Base-by-base conservation (phyloP, 2,113 vertebrate genomes). In the Pelusios castaneus region DNA sequence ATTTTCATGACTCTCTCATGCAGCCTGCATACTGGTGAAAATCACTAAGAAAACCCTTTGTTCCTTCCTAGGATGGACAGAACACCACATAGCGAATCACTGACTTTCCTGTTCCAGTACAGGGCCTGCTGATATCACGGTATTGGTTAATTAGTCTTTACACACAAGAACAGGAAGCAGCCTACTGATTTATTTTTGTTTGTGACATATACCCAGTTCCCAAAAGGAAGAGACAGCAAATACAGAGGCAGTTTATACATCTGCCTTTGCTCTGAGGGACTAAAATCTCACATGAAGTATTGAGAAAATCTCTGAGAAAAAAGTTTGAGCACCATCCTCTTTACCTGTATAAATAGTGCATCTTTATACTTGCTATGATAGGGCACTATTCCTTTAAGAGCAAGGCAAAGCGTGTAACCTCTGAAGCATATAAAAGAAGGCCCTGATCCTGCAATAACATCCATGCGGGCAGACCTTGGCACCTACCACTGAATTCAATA, bases 1-100 rank as follows among this genome's bases (percentile, higher is more conserved):
- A 89, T 92, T 81, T 95, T 95, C 92, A 92, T 91, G 92, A 82
- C 91, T 91, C 41, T 63, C 82, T 86, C 83, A 93, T 80, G 27
- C 49, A 87, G 56, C 56, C 80, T 70, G 77, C 67, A 87, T 91
- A 87, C 95, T 93, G 90, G 85, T 93, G 79, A 82, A 94, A 96
- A 90, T 58, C 82, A 88, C 9, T 38, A 43, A 83, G 80, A 58
- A 85, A 79, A 60, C 19, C 38, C 80, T 84, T 41, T 43, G 55
- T 21, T 85, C 56, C 29, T 86, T 94, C 58, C 88, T 67, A 29
- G n/a, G 90, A 51, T 67, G 77, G 84, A 70, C 31, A 87, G 75
- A 85, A 67, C 51, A 86, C 67, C 25, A 83, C 47, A 88, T 70
- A 87, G 34, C 85, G 87, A 83, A 87, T 78, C 84, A 82, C 79